Conservation (phyloP, 2,888 invertebrate genomes). For the Epirrita christyi region DNA sequence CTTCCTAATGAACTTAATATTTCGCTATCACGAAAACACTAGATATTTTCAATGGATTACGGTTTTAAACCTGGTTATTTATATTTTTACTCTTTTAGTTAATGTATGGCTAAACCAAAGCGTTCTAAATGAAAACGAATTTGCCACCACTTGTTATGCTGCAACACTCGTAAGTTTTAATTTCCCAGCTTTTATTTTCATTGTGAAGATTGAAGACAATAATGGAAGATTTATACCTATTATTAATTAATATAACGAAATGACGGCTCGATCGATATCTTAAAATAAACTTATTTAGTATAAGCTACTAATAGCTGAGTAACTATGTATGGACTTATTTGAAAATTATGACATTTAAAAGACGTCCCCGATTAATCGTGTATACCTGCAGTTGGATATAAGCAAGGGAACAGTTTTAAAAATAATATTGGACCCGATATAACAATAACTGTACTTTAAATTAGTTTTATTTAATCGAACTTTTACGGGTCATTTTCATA, state of each 20-base stretch:
- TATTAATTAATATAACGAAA: conserved; percentile 76
- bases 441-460: conserved; percentile 9
- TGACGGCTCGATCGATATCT: conserved; percentile 75
- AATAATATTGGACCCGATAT: conserved; percentile 24
- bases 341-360: conserved; percentile 47
- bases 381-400: conserved; percentile 52
- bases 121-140: conserved; percentile 58
- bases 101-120: conserved; percentile 76
- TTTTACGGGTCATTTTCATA: conserved; percentile 25
- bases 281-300: conserved; percentile 75
- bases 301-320: conserved; percentile 64
- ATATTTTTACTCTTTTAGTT: conserved; percentile 56
- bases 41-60: conserved; percentile 57
- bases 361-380: conserved; percentile 49
- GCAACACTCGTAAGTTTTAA: conserved; percentile 40
- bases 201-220: conserved; percentile 82
- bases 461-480: conserved; percentile 15
- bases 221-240: conserved; percentile 82
- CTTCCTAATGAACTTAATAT: conserved; percentile 45
- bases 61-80: conserved; percentile 71
- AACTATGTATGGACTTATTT: conserved; percentile 53
- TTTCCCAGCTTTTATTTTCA: conserved; percentile 70
- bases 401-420: conserved; percentile 30
- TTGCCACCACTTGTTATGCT: conserved; percentile 71
- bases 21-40: conserved; percentile 45